Percentiles rank a stretch among this genome's conserved stretches.
Conservation (phyloP, 2,888 invertebrate genomes). For the Pammene fasciana region DNA sequence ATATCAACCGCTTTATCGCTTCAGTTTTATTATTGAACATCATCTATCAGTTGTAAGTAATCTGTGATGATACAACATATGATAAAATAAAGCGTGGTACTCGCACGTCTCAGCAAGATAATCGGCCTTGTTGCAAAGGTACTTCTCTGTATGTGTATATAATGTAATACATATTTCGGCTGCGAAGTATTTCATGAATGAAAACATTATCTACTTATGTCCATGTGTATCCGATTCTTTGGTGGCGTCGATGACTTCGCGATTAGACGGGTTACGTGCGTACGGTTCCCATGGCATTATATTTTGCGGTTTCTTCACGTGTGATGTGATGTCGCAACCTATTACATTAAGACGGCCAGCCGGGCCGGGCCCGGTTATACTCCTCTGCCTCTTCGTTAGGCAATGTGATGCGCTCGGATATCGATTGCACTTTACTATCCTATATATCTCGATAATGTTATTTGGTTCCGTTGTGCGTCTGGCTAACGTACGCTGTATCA, state of each 20-base stretch:
- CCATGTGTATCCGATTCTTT: conserved; percentile 9
- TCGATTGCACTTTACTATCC: conserved; percentile 49
- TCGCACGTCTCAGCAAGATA: conserved; percentile 28
- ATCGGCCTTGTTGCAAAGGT: neutral
- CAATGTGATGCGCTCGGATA: conserved; percentile 48
- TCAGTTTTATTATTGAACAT: conserved; percentile 25
- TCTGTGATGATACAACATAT: conserved; percentile 26
- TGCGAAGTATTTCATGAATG: neutral
- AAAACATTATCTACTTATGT: neutral
- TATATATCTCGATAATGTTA: conserved; percentile 13
- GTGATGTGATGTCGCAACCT: conserved; percentile 59
- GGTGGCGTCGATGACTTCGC: conserved; percentile 24
- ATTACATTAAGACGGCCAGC: conserved; percentile 60
- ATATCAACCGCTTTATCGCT: neutral
- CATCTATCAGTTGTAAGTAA: conserved; percentile 29
- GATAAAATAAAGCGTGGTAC: conserved; percentile 13
- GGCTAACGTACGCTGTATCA: too few relatives aligned
- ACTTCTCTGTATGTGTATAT: neutral
- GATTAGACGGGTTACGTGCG: conserved; percentile 43
- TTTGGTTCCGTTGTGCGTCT: neutral
- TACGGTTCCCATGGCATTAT: conserved; percentile 49
- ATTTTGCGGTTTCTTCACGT: conserved; percentile 51
- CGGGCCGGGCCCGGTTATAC: conserved; percentile 45
- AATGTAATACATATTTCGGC: neutral
- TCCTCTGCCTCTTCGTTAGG: conserved; percentile 45